A percentile compares a stretch with the other conserved stretches of the same genome.
These are phyloP conservation scores for Lepidocyrtoides sp. DNA, from an alignment of 2,888 invertebrate species.

Conservation along the genomic window DNA sequence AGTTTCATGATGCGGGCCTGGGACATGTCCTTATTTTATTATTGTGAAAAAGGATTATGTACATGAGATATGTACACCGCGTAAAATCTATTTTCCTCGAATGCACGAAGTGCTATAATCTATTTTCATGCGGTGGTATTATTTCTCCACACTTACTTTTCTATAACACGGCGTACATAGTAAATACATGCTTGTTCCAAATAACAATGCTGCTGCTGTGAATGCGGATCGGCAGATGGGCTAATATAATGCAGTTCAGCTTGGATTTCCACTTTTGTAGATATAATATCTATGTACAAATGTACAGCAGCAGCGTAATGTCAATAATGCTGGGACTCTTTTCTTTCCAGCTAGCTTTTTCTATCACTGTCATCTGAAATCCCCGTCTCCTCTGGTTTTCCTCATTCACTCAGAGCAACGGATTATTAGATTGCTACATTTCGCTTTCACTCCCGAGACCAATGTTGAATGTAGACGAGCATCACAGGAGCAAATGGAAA, in stretches of 20 bases:
- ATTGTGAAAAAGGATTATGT: conserved; percentile 71
- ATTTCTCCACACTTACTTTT: conserved; percentile 23
- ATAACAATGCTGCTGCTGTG: no score
- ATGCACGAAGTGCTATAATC: conserved; percentile 48
- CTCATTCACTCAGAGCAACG: conserved; percentile 76
- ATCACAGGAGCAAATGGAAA: conserved; percentile 75
- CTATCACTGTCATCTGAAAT: conserved; percentile 79
- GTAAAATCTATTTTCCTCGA: conserved; percentile 47
- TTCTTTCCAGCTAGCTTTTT: conserved; percentile 76
- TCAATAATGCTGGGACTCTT: conserved; percentile 78
- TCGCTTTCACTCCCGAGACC: conserved; percentile 78
- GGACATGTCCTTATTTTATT: conserved; percentile 61
- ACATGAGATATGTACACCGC: conserved; percentile 39
- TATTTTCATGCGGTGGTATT: conserved; percentile 48
- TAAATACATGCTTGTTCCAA: no score
- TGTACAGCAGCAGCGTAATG: conserved; percentile 67
- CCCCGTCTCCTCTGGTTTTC: conserved; percentile 80
- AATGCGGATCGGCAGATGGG: conserved; percentile 26
- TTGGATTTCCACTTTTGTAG: conserved; percentile 12
- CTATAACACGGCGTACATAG: not conserved
- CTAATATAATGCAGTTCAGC: conserved; percentile 7
- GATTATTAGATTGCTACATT: conserved; percentile 77
- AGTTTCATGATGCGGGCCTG: conserved; percentile 65
- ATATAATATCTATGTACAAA: conserved; percentile 44
- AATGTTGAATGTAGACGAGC: conserved; percentile 55